Evolutionary conservation across 2,113 vertebrate species (phyloP).

Genomic region (Amazona vittata): DNA sequence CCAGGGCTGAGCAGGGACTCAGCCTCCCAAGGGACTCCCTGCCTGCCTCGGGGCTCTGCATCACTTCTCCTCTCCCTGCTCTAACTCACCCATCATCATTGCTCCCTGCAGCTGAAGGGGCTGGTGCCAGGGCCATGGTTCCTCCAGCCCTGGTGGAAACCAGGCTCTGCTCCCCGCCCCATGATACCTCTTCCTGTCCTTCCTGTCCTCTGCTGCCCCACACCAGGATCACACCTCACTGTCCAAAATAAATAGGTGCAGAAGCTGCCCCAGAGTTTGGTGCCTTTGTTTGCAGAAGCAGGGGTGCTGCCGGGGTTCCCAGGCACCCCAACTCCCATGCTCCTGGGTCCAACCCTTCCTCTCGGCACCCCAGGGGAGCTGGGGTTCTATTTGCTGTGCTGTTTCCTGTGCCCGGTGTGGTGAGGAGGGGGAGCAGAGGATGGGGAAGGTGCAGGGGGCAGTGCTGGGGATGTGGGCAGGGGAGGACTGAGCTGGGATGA

Average conservation of each 20-base stretch:
- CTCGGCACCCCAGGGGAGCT: rapidly evolving
- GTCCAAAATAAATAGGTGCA: conserved; percentile 21
- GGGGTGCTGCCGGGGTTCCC: background rate
- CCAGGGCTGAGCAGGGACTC: background rate
- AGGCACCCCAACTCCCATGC: background rate
- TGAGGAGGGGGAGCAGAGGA: background rate
- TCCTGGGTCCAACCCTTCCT: background rate
- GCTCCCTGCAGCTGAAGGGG: background rate
- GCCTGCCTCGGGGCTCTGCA: rapidly evolving
- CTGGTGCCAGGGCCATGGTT: rapidly evolving
- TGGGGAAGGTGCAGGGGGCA: background rate
- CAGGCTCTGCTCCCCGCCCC: background rate
- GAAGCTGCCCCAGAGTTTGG: background rate
- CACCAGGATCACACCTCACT: background rate
- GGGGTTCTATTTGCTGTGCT: background rate
- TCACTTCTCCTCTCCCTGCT: background rate
- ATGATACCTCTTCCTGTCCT: rapidly evolving
- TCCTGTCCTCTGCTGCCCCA: background rate
- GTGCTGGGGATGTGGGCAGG: background rate
- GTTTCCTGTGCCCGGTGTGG: rapidly evolving
- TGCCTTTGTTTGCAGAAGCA: background rate
- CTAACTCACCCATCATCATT: rapidly evolving
- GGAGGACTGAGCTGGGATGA: background rate
- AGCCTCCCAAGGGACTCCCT: rapidly evolving
- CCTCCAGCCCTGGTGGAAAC: background rate